Evolutionary conservation across 30 jellyfish, hydroid and myxozoan genomes (phyloP).

Genomic region (Aurelia sp.): DNA sequence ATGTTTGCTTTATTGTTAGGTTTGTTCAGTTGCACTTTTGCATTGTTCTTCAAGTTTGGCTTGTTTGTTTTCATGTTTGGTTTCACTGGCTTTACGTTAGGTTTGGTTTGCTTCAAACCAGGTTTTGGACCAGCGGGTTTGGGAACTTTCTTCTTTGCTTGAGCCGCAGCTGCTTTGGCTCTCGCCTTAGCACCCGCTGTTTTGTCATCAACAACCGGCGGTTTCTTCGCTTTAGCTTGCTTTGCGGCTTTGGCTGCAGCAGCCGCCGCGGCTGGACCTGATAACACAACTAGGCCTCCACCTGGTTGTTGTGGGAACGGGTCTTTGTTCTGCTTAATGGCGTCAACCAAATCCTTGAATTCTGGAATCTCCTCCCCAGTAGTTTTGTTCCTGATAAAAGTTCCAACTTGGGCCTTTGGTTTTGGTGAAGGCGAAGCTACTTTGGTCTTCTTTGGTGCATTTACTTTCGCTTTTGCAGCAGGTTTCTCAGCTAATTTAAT

Average conservation of each 20-base stretch:
- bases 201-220: neutral
- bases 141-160: constrained; percentile 16
- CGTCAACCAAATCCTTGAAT: constrained; percentile 57
- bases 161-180: constrained; percentile 9
- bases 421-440: neutral
- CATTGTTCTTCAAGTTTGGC: neutral
- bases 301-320: constrained; percentile 50
- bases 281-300: constrained; percentile 32
- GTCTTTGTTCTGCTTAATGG: constrained; percentile 48
- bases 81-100: neutral
- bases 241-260: neutral
- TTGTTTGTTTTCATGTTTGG: neutral
- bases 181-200: neutral
- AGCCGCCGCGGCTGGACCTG: constrained; percentile 4
- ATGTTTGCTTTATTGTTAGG: neutral
- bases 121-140: constrained; percentile 10
- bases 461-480: neutral
- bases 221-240: neutral
- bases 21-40: neutral
- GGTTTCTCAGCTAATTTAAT: constrained; percentile 9
- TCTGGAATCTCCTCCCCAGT: constrained; percentile 43
- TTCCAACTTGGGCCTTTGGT: constrained; percentile 9
- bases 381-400: constrained; percentile 14
- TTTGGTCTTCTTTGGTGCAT: neutral
- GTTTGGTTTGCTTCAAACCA: neutral